A percentile compares a stretch with the other conserved stretches of the same genome.
Conservation (phyloP, 2,888 invertebrate species). For the Sussaba pulchella region DNA sequence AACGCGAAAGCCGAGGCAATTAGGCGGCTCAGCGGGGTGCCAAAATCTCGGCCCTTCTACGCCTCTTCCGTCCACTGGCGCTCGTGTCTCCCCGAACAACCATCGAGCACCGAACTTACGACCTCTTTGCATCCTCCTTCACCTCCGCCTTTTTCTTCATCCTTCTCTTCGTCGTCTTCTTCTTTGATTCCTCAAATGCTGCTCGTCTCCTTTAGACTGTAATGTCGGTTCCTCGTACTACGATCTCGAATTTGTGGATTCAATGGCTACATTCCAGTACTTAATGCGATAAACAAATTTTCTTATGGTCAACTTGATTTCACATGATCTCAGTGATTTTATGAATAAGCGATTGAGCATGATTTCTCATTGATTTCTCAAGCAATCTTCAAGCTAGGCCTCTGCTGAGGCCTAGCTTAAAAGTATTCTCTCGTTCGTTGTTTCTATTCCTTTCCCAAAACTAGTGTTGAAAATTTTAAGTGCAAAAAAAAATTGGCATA, state of each 20-base stretch:
- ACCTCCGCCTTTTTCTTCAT: slow-evolving; percentile 59
- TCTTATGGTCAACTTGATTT: not conserved
- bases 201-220: slow-evolving; percentile 51
- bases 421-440: no score
- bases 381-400: no score
- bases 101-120: slow-evolving; percentile 58
- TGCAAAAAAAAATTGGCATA: not conserved
- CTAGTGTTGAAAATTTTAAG: no score
- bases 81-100: slow-evolving; percentile 40
- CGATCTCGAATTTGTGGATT: slow-evolving; percentile 20
- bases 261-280: no score
- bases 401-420: no score
- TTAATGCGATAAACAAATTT: no score
- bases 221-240: slow-evolving; percentile 61
- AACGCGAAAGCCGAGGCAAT: slow-evolving; percentile 77
- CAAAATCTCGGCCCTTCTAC: slow-evolving; percentile 76
- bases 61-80: slow-evolving; percentile 67
- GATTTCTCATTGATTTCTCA: no score
- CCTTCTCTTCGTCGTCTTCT: slow-evolving; percentile 67
- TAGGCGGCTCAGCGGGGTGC: slow-evolving; percentile 83
- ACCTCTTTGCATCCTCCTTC: slow-evolving; percentile 73
- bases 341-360: no score
- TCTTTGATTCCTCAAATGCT: slow-evolving; percentile 62
- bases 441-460: no score
- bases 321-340: not conserved